Evolutionary conservation across 2,113 vertebrate species (phyloP).

Genomic region (Crotalus viridis): DNA sequence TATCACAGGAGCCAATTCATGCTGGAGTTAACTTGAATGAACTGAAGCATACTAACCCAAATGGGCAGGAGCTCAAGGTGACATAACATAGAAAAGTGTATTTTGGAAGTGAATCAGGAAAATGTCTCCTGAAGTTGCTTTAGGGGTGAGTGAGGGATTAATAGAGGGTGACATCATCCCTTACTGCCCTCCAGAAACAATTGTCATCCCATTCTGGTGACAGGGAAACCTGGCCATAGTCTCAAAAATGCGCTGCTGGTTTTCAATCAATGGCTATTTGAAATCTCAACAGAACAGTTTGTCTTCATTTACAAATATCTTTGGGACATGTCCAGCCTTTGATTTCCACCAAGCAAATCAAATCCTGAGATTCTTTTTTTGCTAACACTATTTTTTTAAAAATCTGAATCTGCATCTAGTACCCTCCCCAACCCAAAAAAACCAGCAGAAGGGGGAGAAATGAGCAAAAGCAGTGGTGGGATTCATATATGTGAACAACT

Average conservation of each 20-base stretch:
- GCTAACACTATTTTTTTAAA: neutral
- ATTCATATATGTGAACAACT: no score
- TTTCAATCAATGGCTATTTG: neutral
- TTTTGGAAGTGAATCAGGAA: neutral
- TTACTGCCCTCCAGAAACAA: neutral
- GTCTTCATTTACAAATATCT: neutral
- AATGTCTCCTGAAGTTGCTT: neutral
- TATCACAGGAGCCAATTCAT: neutral
- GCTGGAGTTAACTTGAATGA: neutral
- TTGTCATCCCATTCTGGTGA: neutral
- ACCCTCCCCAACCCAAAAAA: neutral
- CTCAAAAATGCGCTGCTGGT: neutral
- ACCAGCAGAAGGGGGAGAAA: neutral
- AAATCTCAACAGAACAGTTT: neutral
- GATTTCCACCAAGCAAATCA: neutral
- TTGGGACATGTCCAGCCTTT: neutral
- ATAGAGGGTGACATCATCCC: neutral
- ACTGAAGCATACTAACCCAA: neutral
- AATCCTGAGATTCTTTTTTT: neutral
- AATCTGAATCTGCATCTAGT: neutral
- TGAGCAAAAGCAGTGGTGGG: neutral
- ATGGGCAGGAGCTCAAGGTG: neutral
- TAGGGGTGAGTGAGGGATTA: neutral
- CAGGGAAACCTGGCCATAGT: neutral
- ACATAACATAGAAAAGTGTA: neutral